Evolutionary conservation across 2,797 vertebrate genomes (phyloP).

Genomic region (Monodelphis domestica): DNA sequence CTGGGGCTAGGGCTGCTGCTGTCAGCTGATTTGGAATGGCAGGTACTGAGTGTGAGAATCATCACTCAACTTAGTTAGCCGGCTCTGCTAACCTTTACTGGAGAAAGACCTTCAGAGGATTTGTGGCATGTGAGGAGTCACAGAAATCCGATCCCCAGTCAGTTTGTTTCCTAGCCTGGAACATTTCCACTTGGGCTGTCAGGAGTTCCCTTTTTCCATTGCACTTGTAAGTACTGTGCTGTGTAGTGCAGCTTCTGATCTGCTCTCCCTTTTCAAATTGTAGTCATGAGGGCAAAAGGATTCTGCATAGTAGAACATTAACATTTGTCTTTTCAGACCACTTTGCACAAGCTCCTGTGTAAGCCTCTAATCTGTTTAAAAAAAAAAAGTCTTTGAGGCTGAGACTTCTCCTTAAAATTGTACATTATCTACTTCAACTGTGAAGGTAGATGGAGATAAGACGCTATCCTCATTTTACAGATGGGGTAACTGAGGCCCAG

Average conservation of each 20-base stretch:
- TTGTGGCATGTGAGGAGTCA: constrained; percentile 4
- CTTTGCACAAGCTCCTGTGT: constrained; percentile 10
- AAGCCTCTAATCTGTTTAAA: background rate
- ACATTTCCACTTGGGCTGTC: constrained; percentile 57
- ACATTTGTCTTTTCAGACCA: background rate
- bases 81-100: constrained; percentile 24
- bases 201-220: constrained; percentile 28
- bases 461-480: background rate
- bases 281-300: background rate
- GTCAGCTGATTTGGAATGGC: constrained; percentile 49
- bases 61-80: constrained; percentile 61
- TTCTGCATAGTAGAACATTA: background rate
- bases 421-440: background rate
- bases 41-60: constrained; percentile 44
- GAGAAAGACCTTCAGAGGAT: constrained; percentile 34
- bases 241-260: constrained; percentile 1
- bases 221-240: constrained; percentile 30
- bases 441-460: background rate
- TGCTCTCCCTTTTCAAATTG: constrained; percentile 40
- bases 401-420: background rate
- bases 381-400: background rate
- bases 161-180: background rate
- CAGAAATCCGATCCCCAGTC: background rate
- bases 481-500: background rate
- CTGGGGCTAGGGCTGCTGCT: constrained; percentile 27